phyloP scores from a whole-genome alignment of 2,113 vertebrate genomes.

The Aleadryas rufinucha region DNA sequence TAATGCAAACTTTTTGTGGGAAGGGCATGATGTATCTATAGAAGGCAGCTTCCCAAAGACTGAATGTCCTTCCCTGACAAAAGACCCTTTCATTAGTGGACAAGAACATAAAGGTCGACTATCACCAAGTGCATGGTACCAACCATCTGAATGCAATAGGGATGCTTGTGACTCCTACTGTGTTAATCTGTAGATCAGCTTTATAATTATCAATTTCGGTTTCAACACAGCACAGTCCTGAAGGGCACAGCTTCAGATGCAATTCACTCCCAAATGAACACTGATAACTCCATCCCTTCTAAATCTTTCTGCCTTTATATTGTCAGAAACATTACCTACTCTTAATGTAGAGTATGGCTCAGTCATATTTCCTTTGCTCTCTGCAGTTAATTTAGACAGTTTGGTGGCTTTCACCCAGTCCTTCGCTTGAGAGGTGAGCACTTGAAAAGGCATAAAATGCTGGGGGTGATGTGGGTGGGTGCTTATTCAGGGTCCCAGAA shows the following conservation, averaged over 20 bases:
- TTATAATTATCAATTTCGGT: conserved; percentile 6
- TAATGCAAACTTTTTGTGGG: neutral
- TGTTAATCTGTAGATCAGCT: neutral
- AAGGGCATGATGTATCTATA: neutral
- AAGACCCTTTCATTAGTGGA: neutral
- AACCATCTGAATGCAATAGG: neutral
- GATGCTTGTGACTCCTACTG: neutral
- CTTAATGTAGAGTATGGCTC: neutral
- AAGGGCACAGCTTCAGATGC: neutral
- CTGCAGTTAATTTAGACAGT: neutral
- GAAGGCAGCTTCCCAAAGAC: neutral
- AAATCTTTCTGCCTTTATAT: neutral
- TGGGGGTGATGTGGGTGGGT: neutral
- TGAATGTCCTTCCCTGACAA: neutral
- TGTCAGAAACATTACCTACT: neutral
- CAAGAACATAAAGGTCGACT: neutral
- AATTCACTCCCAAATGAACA: neutral
- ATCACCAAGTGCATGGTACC: neutral
- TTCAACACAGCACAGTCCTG: neutral
- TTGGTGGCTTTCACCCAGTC: neutral
- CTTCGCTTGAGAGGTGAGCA: neutral
- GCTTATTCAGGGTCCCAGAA: neutral
- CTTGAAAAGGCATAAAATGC: neutral
- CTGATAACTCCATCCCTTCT: neutral
- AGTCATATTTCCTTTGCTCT: neutral